Base-by-base conservation (phyloP, 2,888 invertebrate genomes). In the Dryobota labecula region DNA sequence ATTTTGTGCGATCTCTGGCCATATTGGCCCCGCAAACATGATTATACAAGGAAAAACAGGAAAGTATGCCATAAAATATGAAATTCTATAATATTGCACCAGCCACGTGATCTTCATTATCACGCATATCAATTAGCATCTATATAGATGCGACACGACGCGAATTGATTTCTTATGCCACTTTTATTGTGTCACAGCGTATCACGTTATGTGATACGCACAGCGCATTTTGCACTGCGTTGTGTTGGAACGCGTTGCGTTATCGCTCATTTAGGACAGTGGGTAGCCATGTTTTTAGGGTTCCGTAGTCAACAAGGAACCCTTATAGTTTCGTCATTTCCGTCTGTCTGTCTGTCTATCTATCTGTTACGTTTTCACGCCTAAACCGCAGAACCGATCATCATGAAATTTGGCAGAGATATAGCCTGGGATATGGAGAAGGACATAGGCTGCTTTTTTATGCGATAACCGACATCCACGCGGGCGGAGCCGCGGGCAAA, bases 121-220 rank as follows among this genome's bases (percentile, higher is more conserved):
- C 18, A 67, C 18, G 51, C 54, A 47, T 65, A 36, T 41, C 38
- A 64, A 64, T 73, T 65, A 65, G 27, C 33, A 72, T 49, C n/a
- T 13, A 72, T 49, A 18, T 13, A 18, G 38, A 75, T 47, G 53
- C n/a, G 27, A 54, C 33, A 60, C 36, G 8, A 41, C 49, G 41
- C n/a, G n/a, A 41, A 41, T 45, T 38, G 45, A 67, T 67, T 41
- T 47, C 11, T 36, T 53, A 36, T 54, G 18, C 41, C 68, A 33
- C 11, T 75, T 68, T 36, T 47, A 73, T 53, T 68, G 27, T 68
- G 75, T 67, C 68, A 60, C 45, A 33, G 13, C 6, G 18, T 13
- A 13, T 57, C 66, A 67, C 1, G 43, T 73, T 58, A 58, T 74
- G 27, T 68, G 8, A 36, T 36, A n/a, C n/a, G n/a, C n/a, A n/a